Percentiles rank a stretch among this genome's conserved stretches.
phyloP scores from a whole-genome alignment of 2,113 vertebrate species.

The Anoplopoma fimbria region DNA sequence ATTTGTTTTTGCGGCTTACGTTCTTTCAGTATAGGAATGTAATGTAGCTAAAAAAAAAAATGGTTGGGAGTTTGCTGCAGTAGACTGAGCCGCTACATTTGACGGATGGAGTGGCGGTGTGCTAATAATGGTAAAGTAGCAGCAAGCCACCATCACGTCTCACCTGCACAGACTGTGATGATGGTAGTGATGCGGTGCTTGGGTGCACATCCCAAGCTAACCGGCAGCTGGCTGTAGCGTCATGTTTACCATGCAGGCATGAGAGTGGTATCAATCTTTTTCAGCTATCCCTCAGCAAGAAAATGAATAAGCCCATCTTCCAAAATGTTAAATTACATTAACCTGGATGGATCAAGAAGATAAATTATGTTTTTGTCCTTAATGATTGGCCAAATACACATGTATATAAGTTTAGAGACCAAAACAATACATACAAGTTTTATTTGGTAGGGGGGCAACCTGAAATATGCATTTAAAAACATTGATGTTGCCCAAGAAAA shows the following conservation, averaged over 20 bases:
- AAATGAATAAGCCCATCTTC: background rate
- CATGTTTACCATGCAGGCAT: background rate
- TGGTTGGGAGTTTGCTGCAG: constrained; percentile 34
- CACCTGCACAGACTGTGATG: constrained; percentile 25
- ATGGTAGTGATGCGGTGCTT: constrained; percentile 19
- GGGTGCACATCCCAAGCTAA: constrained; percentile 4
- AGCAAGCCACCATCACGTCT: constrained; percentile 31
- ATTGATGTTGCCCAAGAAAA: too few relatives aligned
- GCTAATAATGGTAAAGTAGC: constrained; percentile 67
- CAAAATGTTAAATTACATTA: background rate
- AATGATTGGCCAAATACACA: background rate
- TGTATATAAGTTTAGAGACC: background rate
- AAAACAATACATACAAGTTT: background rate
- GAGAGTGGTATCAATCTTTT: background rate
- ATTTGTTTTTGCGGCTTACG: background rate
- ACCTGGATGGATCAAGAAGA: background rate
- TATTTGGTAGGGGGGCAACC: background rate
- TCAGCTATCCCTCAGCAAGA: background rate
- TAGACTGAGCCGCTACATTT: constrained; percentile 52
- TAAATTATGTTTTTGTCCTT: background rate
- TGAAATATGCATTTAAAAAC: background rate
- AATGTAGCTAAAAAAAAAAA: constrained; percentile 10
- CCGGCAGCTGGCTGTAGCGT: background rate
- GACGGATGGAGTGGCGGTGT: constrained; percentile 67
- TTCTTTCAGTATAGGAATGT: constrained; percentile 22